Percentiles rank a stretch among this genome's conserved stretches.
These are phyloP conservation scores for Rapana venosa DNA, from an alignment of 2,888 invertebrate genomes.

Conservation along the genomic window DNA sequence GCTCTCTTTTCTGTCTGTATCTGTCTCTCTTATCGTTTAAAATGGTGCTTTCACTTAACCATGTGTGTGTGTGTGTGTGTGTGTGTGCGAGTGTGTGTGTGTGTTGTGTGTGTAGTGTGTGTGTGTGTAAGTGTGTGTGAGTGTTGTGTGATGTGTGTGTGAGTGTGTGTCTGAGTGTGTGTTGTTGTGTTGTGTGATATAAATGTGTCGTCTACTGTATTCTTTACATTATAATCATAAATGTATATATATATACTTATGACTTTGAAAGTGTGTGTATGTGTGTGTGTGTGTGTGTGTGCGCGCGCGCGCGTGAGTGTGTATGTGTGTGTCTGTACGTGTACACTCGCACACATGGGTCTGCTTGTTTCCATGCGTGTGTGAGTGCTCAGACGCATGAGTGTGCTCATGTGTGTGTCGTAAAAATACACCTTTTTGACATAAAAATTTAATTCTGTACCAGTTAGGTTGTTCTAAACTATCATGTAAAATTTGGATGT, in stretches of 20 bases:
- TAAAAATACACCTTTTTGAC: too few species aligned
- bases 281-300: not conserved
- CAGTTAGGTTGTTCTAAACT: too few species aligned
- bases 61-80: not conserved
- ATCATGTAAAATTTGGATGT: too few species aligned
- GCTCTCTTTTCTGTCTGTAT: too few species aligned
- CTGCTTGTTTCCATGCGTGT: not conserved
- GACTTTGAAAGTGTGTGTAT: not conserved
- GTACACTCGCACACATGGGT: not conserved
- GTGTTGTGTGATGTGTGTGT: not conserved
- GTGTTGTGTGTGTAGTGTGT: not conserved
- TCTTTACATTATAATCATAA: too few species aligned
- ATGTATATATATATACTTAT: too few species aligned
- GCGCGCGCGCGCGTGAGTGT: not conserved
- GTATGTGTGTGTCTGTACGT: not conserved
- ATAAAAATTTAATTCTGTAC: too few species aligned
- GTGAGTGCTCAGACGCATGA: not conserved
- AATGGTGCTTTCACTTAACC: too few species aligned
- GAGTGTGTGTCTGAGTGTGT: not conserved
- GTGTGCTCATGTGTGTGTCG: too few species aligned
- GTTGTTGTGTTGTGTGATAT: not conserved
- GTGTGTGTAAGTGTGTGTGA: not conserved
- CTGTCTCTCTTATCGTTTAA: too few species aligned
- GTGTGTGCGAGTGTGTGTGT: not conserved
- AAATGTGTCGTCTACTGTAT: too few species aligned